Evolutionary conservation across 2,113 vertebrate genomes (phyloP), one percentile per base, ranked within the genome.

Genomic region (Actenoides hombroni): DNA sequence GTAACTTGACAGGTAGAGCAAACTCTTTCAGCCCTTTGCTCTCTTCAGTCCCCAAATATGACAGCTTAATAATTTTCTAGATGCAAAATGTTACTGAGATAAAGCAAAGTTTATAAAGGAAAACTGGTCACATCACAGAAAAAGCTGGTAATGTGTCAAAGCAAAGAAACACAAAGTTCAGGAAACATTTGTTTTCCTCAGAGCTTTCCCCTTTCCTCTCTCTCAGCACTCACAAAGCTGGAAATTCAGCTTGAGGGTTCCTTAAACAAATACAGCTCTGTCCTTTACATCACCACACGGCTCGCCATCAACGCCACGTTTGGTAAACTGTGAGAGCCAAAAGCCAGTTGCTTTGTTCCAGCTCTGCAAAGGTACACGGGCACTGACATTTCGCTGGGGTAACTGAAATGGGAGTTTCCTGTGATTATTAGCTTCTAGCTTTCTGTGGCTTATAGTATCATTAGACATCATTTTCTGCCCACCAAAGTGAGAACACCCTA

Each of bases 91-190:
- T 91, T 95, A 94, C 42, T 1, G 53, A 95, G 92, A 92, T 96
- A 96, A 94, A 96, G 67, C 40, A 74, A 96, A 91, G 86, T 92
- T 95, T 96, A 93, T 94, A 91, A 94, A 96, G 95, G 74, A 86
- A 26, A 46, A 65, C 78, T 92, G 82, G 54, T 89, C 88, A 92
- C 70, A 94, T 94, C 86, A 83, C 77, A 89, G 83, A 95, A 97
- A 96, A 93, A 86, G 89, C 90, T 91, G 77, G 77, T 94, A 81
- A 93, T 94, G 73, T 79, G 91, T 94, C 83, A 94, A 95, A 96
- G 78, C 63, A 95, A 95, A 96, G 95, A 96, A 96, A 96, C 86
- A 88, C 94, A 94, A 96, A 96, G 92, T 94, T 95, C 91, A 96
- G 92, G 91, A 94, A 95, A 88, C 86, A 76, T 91, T 95, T 96